These are phyloP conservation scores for Hyaena hyaena DNA, from an alignment of 2,113 vertebrate species.

Conservation along the genomic window DNA sequence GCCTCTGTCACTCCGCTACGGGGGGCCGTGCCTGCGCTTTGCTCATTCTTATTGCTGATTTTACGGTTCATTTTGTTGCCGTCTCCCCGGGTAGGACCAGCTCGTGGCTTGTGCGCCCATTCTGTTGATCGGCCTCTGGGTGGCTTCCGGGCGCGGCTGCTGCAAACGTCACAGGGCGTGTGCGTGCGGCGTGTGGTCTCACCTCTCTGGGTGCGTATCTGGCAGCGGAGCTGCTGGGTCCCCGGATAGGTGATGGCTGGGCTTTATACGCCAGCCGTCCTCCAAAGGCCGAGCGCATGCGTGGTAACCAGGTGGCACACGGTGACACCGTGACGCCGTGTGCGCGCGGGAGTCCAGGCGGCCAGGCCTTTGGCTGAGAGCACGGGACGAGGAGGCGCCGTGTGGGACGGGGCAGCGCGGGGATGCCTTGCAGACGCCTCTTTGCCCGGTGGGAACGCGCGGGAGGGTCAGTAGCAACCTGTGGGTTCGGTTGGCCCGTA, in stretches of 20 bases:
- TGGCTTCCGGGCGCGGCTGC: too few relatives aligned
- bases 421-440: too few relatives aligned
- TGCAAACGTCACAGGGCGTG: background rate
- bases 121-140: background rate
- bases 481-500: background rate
- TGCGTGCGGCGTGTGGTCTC: background rate
- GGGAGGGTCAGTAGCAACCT: background rate
- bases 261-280: background rate
- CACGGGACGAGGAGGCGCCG: too few relatives aligned
- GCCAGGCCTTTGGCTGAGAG: too few relatives aligned
- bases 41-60: background rate
- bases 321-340: rapidly evolving
- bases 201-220: background rate
- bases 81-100: too few relatives aligned
- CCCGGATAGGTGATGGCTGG: background rate
- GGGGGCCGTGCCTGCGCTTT: rapidly evolving
- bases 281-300: background rate
- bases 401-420: background rate
- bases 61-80: background rate
- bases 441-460: background rate
- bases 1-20: rapidly evolving
- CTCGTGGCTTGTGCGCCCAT: too few relatives aligned
- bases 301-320: too few relatives aligned
- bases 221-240: too few relatives aligned
- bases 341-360: background rate